These are phyloP conservation scores for Desmophyllum pertusum DNA, from an alignment of 92 coral and sea anemone species.

Conservation along the genomic window DNA sequence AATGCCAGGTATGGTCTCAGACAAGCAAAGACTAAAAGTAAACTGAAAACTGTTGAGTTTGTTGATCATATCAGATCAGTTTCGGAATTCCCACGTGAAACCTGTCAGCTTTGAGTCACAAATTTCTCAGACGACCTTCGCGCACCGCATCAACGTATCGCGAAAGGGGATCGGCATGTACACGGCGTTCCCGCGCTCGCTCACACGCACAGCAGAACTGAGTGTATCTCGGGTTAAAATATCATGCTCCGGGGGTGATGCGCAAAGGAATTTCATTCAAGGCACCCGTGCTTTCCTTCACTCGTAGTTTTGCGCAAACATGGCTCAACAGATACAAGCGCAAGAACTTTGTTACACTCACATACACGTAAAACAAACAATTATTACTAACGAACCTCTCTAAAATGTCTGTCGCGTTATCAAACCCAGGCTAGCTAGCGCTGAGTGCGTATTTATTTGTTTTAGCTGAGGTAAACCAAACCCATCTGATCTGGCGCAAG, in stretches of 20 bases:
- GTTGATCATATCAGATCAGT: constrained; percentile 31
- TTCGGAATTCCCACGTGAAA: not conserved
- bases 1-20: constrained; percentile 5
- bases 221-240: constrained; percentile 8
- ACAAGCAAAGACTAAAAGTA: constrained; percentile 16
- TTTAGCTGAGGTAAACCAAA: constrained; percentile 10
- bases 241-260: constrained; percentile 1
- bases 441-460: constrained; percentile 10
- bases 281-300: not conserved
- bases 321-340: not conserved
- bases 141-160: not conserved
- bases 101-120: not conserved
- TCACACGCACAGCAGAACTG: constrained; percentile 32
- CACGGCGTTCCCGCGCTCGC: constrained; percentile 12
- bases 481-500: constrained; percentile 30
- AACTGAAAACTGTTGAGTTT: constrained; percentile 24
- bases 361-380: constrained; percentile 13
- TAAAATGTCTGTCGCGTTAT: not conserved
- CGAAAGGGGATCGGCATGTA: constrained; percentile 3
- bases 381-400: not conserved
- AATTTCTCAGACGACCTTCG: not conserved
- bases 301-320: not conserved
- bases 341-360: not conserved
- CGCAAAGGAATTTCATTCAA: constrained; percentile 7
- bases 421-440: not conserved